Evolutionary conservation across 2,888 invertebrate genomes (phyloP).

Genomic region (Chrysopilus asiliformis): DNA sequence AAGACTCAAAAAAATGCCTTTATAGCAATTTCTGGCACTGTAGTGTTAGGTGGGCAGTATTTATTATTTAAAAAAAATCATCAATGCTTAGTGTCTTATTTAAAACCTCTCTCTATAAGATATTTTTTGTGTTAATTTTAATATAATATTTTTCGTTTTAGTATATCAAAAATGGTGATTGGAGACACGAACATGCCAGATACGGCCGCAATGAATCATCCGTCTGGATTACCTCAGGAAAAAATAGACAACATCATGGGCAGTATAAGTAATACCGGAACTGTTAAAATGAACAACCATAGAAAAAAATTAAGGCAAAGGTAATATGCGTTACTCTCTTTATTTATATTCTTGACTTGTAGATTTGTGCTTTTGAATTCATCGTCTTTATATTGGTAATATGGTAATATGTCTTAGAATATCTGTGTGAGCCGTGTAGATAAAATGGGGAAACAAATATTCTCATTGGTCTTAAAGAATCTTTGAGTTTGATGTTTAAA

Average conservation of each 20-base stretch:
- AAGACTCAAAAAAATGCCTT: background rate
- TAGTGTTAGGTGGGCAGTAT: too few relatives aligned
- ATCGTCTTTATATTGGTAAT: too few relatives aligned
- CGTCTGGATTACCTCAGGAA: slow-evolving; percentile 37
- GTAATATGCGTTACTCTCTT: slow-evolving; percentile 35
- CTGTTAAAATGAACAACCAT: slow-evolving; percentile 81
- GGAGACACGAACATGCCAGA: slow-evolving; percentile 43
- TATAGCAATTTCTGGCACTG: too few relatives aligned
- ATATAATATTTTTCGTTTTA: background rate
- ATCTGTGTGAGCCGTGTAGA: too few relatives aligned
- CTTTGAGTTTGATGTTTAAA: too few relatives aligned
- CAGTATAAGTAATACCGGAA: slow-evolving; percentile 79
- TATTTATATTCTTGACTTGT: background rate
- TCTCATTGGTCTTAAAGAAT: too few relatives aligned
- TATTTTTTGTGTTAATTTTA: background rate
- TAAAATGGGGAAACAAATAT: too few relatives aligned
- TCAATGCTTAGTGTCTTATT: too few relatives aligned
- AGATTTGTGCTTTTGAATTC: too few relatives aligned
- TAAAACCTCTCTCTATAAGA: background rate
- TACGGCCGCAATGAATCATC: slow-evolving; percentile 21
- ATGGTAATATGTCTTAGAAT: too few relatives aligned
- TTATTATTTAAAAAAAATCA: too few relatives aligned
- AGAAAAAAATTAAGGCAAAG: slow-evolving; percentile 78
- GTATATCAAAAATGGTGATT: slow-evolving; percentile 58
- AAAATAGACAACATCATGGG: slow-evolving; percentile 80